Evolutionary conservation across 2,888 invertebrate genomes (phyloP).

Genomic region (Pristionchus fissidentatus): DNA sequence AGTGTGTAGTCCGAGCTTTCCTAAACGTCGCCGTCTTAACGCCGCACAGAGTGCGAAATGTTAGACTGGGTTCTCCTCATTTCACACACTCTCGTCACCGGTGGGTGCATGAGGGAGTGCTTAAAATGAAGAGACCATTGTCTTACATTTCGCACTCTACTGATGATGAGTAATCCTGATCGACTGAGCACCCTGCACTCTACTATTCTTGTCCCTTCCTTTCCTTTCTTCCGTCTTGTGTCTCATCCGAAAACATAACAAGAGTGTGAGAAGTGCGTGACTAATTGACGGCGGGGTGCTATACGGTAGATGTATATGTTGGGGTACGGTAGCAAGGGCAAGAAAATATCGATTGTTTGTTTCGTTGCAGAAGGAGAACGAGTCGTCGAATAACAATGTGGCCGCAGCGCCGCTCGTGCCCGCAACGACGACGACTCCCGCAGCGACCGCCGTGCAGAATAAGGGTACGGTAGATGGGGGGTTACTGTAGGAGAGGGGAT

Average conservation of each 20-base stretch:
- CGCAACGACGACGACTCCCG: neutral
- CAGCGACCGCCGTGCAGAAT: neutral
- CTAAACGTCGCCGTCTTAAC: conserved; percentile 1
- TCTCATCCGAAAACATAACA: conserved; percentile 38
- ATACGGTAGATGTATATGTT: neutral
- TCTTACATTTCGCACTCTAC: no score
- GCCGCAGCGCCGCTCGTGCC: neutral
- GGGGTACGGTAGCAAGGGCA: neutral
- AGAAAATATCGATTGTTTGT: neutral
- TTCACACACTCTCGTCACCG: neutral
- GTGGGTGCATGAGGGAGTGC: neutral
- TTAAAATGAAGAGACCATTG: neutral
- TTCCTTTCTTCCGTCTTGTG: neutral
- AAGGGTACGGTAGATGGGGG: neutral
- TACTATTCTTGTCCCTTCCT: neutral
- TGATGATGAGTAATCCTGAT: no score
- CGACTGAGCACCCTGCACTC: neutral
- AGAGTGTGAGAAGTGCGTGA: conserved; percentile 26
- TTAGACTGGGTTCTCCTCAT: neutral
- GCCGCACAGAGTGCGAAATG: neutral
- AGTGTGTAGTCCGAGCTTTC: neutral
- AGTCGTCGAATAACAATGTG: conserved; percentile 46
- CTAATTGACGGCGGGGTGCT: neutral
- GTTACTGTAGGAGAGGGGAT: neutral
- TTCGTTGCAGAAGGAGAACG: conserved; percentile 45